Conservation (phyloP, 2,113 vertebrate species). For the Ammospiza caudacuta region DNA sequence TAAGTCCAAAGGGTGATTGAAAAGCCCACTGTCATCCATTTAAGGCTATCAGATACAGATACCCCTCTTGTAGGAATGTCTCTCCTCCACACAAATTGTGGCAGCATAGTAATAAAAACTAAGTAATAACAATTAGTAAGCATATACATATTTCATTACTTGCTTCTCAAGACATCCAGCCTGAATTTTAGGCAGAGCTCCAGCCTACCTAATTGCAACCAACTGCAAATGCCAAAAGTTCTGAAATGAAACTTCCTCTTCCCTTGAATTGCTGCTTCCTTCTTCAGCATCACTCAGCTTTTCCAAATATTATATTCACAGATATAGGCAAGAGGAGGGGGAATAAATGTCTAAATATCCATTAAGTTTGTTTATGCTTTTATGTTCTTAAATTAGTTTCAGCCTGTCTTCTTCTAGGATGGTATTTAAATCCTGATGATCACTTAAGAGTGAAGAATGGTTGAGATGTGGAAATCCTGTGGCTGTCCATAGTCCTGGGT, state of each 20-base stretch:
- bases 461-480: background rate
- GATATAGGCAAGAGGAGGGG: background rate
- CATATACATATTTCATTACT: background rate
- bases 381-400: background rate
- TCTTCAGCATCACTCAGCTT: background rate
- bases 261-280: background rate
- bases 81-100: background rate
- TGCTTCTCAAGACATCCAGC: background rate
- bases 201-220: background rate
- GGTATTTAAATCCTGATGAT: background rate
- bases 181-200: background rate
- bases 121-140: background rate
- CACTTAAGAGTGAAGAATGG: background rate
- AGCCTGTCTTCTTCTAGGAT: background rate
- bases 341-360: accelerated
- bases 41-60: background rate
- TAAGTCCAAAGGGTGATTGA: background rate
- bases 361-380: background rate
- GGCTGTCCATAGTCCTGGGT: background rate
- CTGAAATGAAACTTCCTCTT: background rate
- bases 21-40: background rate
- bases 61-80: background rate
- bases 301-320: background rate
- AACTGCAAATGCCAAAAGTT: background rate
- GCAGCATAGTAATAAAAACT: background rate